Evolutionary conservation across 2,113 vertebrate genomes (phyloP).

Genomic region (Pycnonotus jocosus): DNA sequence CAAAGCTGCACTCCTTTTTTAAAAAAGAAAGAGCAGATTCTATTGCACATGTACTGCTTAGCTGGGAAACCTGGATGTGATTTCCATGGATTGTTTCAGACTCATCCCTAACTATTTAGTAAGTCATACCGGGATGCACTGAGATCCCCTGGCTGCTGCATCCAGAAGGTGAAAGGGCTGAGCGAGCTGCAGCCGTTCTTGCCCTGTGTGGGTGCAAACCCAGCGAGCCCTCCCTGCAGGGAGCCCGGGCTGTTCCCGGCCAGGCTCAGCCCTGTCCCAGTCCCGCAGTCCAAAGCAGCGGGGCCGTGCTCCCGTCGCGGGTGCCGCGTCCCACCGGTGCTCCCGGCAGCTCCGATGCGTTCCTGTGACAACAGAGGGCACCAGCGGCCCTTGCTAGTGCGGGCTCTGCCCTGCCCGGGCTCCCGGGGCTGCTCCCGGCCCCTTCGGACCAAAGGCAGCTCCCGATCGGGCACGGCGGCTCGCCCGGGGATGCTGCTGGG

Average conservation of each 20-base stretch:
- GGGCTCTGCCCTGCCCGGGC: neutral
- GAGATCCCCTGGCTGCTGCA: neutral
- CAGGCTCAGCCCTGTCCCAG: neutral
- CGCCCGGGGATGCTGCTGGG: neutral
- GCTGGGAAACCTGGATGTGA: neutral
- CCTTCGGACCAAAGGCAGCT: neutral
- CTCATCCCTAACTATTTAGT: neutral
- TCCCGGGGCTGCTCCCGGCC: neutral
- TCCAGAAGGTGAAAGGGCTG: neutral
- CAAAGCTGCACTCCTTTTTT: neutral
- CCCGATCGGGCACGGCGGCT: neutral
- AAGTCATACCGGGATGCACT: neutral
- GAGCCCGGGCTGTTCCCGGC: neutral
- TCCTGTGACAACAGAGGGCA: conserved; percentile 67
- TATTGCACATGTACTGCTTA: neutral
- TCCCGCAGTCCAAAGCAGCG: neutral
- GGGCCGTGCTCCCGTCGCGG: neutral
- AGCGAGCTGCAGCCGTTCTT: rapidly evolving
- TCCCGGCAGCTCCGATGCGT: neutral
- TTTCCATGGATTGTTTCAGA: neutral
- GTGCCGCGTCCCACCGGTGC: neutral
- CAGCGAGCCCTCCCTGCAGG: rapidly evolving
- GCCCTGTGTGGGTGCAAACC: neutral
- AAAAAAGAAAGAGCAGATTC: neutral
- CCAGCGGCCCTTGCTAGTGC: conserved; percentile 46